Evolutionary conservation across 2,888 invertebrate species (phyloP), one percentile per base, ranked within the genome.

Genomic region (Mimas tiliae): DNA sequence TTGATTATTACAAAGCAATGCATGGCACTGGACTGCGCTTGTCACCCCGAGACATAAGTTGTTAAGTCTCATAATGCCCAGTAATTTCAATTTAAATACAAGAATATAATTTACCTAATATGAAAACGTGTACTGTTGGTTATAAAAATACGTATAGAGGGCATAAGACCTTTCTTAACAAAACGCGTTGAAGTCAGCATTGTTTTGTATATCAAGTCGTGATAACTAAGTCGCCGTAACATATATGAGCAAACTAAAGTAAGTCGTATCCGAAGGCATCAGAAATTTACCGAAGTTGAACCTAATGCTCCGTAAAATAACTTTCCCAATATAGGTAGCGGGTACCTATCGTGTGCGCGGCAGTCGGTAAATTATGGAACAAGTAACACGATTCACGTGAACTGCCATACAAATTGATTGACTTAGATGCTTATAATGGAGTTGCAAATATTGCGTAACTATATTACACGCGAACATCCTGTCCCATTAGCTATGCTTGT

Each of bases 241-340:
- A 21, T 52, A 3, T 0, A 33, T 12, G 21, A 21, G 52, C 27
- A 52, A 27, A 52, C 14, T 14, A 21, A 33, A 52, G 27, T 0
- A 21, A 27, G 7, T 52, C 27, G 27, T 62, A 62, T 45, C 47
- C 8, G 14, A 62, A 47, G 8, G 14, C 27, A 27, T 12, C 33
- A 33, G 62, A n/a, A 45, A 64, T 58, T 48, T 48, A 34, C 50
- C 58, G 14, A 65, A 51, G 58, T 62, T 12, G 50, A 62, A 62
- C 58, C 48, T 50, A 65, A 65, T 62, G n/a, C 51, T 16, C 58
- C 51, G 50, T 50, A 48, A 65, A 65, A 62, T 62, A 62, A 34
- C 38, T 38, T 55, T 50, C 48, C 34, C 58, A 38, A 48, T 16
- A 16, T 21, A 53, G 1, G 27, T 27, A 27, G 27, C 27, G 27